Base-by-base conservation (phyloP, 2,888 invertebrate species). In the Amphipoea oculea region DNA sequence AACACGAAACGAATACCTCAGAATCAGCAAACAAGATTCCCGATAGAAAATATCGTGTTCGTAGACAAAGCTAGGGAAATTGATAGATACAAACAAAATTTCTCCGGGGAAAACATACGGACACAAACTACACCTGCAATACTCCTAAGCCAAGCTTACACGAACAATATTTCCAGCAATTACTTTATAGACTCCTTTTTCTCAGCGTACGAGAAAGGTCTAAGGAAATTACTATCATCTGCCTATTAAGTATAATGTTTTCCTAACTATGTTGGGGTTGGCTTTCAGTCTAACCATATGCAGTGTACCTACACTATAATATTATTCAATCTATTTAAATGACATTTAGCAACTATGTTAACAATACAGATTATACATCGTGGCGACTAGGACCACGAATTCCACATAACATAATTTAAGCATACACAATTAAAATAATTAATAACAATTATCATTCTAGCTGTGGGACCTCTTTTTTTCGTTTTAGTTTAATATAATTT, bases 11-110 rank as follows among this genome's bases (percentile, higher is more conserved):
- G n/a, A 77, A 54, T 66, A 66, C 42, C 70, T 51, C 7, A 70
- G 7, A 66, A 69, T 29, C 72, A 54, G 60, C 54, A 73, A 81
- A 81, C 45, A 54, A 67, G 62, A 67, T 76, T 73, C 48, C 54
- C 62, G 9, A 66, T 65, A 74, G 67, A 14, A 84, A 83, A 83
- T 83, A 86, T 83, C 68, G 40, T 63, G 60, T 79, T 75, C 60
- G 45, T 65, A 81, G 70, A 77, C 76, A 80, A 80, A 81, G 83
- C 69, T 51, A 72, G 65, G 68, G 63, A 74, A 86, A 86, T 88
- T 86, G 74, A 80, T 83, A 75, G 74, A 83, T 83, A 83, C 81
- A 86, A 88, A 86, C 78, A 81, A 48, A 62, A 87, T 83, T 80
- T 80, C 83, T 80, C 79, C 23, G 0, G 78, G 70, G 77, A 80